A percentile compares a stretch with the other conserved stretches of the same genome.
Conservation (phyloP, 2,888 invertebrate species). For the Nudaria mundana region DNA sequence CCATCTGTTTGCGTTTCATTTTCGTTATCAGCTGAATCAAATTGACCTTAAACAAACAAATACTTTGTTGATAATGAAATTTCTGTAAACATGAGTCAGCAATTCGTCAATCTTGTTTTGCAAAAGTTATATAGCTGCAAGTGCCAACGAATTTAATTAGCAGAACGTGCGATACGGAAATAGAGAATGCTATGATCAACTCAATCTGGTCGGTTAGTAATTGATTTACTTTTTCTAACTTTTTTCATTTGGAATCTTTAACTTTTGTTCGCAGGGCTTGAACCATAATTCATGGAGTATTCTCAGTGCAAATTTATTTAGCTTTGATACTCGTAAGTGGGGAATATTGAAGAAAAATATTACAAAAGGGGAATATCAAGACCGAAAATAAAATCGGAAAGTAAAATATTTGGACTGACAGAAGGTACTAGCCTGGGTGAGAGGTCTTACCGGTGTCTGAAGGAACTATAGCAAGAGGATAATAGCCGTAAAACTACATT, state of each 20-base stretch:
- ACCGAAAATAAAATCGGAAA: no score
- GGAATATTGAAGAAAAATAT: no score
- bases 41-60: conserved; percentile 16
- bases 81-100: conserved; percentile 16
- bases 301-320: no score
- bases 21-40: conserved; percentile 14
- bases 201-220: conserved; percentile 19
- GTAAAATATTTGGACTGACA: no score
- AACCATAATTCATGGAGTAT: no score
- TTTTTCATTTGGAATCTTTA: conserved; percentile 10
- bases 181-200: conserved; percentile 19
- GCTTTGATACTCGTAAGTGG: no score
- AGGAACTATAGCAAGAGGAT: no score
- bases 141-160: conserved; percentile 31
- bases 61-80: conserved; percentile 22
- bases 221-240: conserved; percentile 16
- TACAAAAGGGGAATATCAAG: no score
- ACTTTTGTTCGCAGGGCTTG: neutral
- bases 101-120: conserved; percentile 20
- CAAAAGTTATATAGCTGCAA: conserved; percentile 29
- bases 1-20: conserved; percentile 1
- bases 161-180: conserved; percentile 20
- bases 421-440: no score
- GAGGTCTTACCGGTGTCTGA: no score
- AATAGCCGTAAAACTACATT: no score